These are phyloP conservation scores for Percopsis transmontana DNA, from an alignment of 2,113 vertebrate genomes.

Conservation along the genomic window DNA sequence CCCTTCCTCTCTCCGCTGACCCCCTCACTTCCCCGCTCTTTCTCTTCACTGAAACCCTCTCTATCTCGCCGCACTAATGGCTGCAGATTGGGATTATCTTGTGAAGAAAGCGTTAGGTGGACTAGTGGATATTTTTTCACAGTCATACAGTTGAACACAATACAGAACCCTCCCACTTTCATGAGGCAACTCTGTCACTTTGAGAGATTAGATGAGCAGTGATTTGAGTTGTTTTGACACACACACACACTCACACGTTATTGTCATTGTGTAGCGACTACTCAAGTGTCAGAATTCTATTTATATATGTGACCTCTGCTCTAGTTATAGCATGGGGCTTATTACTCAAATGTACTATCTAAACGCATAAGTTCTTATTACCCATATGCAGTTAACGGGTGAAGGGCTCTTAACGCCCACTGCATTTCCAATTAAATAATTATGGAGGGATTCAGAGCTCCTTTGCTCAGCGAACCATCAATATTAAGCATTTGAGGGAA, in stretches of 20 bases:
- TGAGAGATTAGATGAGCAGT: slow-evolving; percentile 66
- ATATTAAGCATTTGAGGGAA: no score
- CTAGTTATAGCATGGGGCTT: no score
- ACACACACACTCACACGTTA: slow-evolving; percentile 23
- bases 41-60: slow-evolving; percentile 19
- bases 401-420: no score
- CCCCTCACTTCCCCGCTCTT: slow-evolving; percentile 3
- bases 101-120: slow-evolving; percentile 71
- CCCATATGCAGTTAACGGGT: no score
- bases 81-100: slow-evolving; percentile 81
- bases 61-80: slow-evolving; percentile 71
- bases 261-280: background rate
- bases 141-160: slow-evolving; percentile 45
- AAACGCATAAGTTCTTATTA: no score
- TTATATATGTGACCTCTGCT: no score
- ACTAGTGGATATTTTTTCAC: slow-evolving; percentile 50
- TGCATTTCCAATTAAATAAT: no score
- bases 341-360: background rate
- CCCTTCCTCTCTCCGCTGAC: slow-evolving; percentile 7
- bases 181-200: slow-evolving; percentile 63
- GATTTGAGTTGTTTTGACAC: slow-evolving; percentile 52
- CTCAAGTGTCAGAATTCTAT: no score
- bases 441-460: background rate
- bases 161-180: slow-evolving; percentile 18
- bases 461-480: no score